A percentile compares a stretch with the other conserved stretches of the same genome.
Evolutionary conservation across 2,113 vertebrate genomes (phyloP).

Genomic region (Hyla sarda): DNA sequence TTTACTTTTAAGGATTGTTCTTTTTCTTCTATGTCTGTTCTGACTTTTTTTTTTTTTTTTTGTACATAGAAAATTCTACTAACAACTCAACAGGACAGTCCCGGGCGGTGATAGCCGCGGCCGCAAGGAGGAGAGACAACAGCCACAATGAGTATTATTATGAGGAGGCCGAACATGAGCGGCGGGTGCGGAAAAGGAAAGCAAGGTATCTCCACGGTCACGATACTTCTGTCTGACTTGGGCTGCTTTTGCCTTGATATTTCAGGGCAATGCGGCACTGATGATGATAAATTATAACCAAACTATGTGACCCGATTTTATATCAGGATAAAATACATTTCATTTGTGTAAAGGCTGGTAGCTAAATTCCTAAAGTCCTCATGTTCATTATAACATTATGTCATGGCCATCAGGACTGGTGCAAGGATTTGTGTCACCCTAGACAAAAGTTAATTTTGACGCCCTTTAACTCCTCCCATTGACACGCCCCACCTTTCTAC

Average conservation of each 20-base stretch:
- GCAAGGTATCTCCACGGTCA: constrained; percentile 78
- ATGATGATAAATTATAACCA: not conserved
- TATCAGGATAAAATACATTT: too few species aligned
- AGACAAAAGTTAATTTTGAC: too few species aligned
- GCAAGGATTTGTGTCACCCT: too few species aligned
- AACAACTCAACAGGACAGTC: constrained; percentile 92
- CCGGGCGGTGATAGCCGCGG: constrained; percentile 90
- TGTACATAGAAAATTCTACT: constrained; percentile 82
- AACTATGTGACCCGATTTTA: too few species aligned
- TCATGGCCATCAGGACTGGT: too few species aligned
- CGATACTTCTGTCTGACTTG: not conserved
- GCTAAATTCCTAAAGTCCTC: too few species aligned
- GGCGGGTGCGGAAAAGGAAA: constrained; percentile 88
- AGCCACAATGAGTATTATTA: constrained; percentile 97
- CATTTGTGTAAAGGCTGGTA: too few species aligned
- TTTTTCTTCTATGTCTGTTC: not conserved
- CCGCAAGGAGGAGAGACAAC: constrained; percentile 89
- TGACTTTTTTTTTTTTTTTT: not conserved
- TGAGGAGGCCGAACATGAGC: constrained; percentile 93
- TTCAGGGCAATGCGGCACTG: not conserved
- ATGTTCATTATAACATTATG: too few species aligned
- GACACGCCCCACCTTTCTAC: too few species aligned
- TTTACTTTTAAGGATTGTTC: not conserved
- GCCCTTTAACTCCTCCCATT: too few species aligned
- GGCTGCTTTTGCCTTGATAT: not conserved